phyloP scores from a whole-genome alignment of 2,797 vertebrate genomes.

The Lepidocolaptes lacrymiger region DNA sequence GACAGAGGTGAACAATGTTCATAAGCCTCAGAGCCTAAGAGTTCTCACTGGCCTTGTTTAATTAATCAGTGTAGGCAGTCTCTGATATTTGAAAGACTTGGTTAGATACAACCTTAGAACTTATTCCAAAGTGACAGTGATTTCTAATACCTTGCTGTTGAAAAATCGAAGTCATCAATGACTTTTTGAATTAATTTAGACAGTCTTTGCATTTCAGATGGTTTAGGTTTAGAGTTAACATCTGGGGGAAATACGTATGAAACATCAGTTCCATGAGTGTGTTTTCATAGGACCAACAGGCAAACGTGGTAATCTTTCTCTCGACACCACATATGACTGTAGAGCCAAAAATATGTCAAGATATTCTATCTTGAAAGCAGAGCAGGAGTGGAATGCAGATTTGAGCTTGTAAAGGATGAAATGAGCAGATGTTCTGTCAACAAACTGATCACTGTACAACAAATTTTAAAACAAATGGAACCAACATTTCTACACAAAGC shows the following conservation, averaged over 20 bases:
- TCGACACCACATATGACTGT: constrained; percentile 47
- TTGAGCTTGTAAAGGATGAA: constrained; percentile 61
- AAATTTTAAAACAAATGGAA: constrained; percentile 29
- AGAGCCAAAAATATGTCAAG: constrained; percentile 73
- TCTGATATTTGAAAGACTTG: background rate
- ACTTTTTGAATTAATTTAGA: constrained; percentile 55
- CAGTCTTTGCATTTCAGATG: constrained; percentile 44
- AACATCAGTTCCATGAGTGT: constrained; percentile 64
- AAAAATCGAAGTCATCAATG: constrained; percentile 38
- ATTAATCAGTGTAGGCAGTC: background rate
- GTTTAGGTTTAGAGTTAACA: constrained; percentile 64
- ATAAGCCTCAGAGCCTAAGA: background rate
- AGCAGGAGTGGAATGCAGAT: constrained; percentile 58
- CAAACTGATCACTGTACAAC: constrained; percentile 34
- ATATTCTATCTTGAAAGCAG: constrained; percentile 43
- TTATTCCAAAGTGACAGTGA: background rate
- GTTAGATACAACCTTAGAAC: constrained; percentile 18
- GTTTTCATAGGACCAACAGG: constrained; percentile 70
- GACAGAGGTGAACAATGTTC: background rate
- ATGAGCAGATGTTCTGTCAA: constrained; percentile 63
- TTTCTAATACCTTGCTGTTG: constrained; percentile 34
- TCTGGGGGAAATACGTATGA: constrained; percentile 47
- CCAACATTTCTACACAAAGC: background rate
- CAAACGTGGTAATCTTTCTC: constrained; percentile 63
- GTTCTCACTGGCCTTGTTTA: background rate